Percentiles rank a stretch among this genome's conserved stretches.
Evolutionary conservation across 1,140 invertebrate species (phyloP).

Genomic region (Drosophila hydei): DNA sequence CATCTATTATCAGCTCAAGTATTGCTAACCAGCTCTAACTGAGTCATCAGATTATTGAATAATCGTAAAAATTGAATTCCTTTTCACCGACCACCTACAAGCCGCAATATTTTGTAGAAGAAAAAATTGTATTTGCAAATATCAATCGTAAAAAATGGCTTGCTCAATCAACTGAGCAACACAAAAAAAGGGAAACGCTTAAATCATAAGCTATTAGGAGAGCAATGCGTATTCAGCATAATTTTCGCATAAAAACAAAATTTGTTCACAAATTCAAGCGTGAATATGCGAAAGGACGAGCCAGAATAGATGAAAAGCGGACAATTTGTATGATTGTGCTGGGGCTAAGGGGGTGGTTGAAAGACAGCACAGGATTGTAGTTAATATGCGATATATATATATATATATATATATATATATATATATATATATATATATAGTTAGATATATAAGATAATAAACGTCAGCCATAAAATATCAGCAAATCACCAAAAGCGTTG

Average conservation of each 20-base stretch:
- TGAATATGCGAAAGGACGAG: conserved; percentile 30
- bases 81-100: neutral
- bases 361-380: conserved; percentile 19
- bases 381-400: conserved; percentile 32
- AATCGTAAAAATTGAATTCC: conserved; percentile 2
- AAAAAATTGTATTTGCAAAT: conserved; percentile 54
- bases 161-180: conserved; percentile 37
- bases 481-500: conserved; percentile 37
- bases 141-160: conserved; percentile 43
- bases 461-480: conserved; percentile 63
- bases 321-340: conserved; percentile 61
- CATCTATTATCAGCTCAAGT: neutral
- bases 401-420: neutral
- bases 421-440: conserved; percentile 42
- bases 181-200: conserved; percentile 40
- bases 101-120: conserved; percentile 34
- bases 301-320: conserved; percentile 17
- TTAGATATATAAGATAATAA: conserved; percentile 68
- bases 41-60: conserved; percentile 31
- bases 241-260: conserved; percentile 74
- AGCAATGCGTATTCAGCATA: conserved; percentile 72
- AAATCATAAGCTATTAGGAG: conserved; percentile 74
- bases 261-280: conserved; percentile 55
- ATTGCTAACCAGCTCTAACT: conserved; percentile 4
- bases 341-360: neutral